These are phyloP conservation scores for Bubalus kerabau DNA, from an alignment of 2,113 vertebrate genomes.

Conservation along the genomic window DNA sequence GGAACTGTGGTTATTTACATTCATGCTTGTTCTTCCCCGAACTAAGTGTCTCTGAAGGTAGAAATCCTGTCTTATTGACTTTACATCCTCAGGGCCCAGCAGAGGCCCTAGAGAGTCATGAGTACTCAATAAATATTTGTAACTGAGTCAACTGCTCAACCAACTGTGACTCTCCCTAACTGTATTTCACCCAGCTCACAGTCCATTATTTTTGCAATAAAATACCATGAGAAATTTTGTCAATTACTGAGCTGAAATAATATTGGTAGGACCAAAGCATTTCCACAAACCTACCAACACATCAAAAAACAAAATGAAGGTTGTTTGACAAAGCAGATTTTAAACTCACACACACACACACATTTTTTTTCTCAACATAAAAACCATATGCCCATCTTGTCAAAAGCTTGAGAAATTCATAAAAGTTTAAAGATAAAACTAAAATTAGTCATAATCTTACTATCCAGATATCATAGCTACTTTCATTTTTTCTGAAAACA, in stretches of 20 bases:
- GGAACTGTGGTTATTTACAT: not conserved
- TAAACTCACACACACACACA: not conserved
- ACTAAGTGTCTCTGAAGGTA: not conserved
- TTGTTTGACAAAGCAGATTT: not conserved
- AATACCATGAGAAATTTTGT: not conserved
- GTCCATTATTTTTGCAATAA: not conserved
- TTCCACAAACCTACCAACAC: not conserved
- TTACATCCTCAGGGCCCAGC: not conserved
- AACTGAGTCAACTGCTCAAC: not conserved
- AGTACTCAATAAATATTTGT: not conserved
- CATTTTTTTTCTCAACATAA: not conserved
- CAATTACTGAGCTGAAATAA: not conserved
- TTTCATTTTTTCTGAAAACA: not conserved
- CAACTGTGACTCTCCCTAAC: not conserved
- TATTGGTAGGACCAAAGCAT: not conserved
- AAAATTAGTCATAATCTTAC: not conserved
- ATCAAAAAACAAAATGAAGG: not conserved
- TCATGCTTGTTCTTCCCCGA: not conserved
- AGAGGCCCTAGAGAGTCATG: not conserved
- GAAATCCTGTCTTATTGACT: not conserved
- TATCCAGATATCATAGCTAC: not conserved
- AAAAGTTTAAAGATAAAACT: not conserved
- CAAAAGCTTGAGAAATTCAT: not conserved
- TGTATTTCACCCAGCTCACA: not conserved
- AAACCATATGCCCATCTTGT: not conserved